Evolutionary conservation across 23 tunicate species (phyloP), one percentile per base, ranked within the genome.

Genomic region (Trididemnum nubilum): DNA sequence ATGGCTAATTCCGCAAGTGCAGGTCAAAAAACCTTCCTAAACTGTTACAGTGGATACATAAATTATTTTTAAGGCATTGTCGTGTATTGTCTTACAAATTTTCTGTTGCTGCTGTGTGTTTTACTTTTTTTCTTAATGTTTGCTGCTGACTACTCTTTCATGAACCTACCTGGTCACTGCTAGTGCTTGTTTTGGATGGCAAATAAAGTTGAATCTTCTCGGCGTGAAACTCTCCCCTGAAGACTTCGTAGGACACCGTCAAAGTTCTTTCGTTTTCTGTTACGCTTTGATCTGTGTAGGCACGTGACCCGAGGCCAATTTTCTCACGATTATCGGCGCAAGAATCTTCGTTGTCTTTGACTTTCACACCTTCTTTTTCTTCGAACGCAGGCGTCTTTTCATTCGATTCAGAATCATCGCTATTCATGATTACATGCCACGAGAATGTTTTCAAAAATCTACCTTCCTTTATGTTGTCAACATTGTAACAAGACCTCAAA

Each of bases 221-320:
- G 31, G 84, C 84, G 25, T 61, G 61, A 44, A 80, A 80, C 33
- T 80, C 75, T 27, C 75, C 84, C 37, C 29, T 33, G 35, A 80
- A 65, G 31, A 61, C 84, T 65, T 80, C 84, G 75, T 80, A 80
- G 7, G 84, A 80, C 57, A 36, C 29, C 38, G 74, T 4, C n/a
- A n/a, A 61, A 3, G 37, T 33, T 67, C 33, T 67, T 67, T 67
- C 74, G 12, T 7, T 67, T 67, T 67, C 74, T 5, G 38, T 33
- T 2, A 33, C 33, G 74, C 74, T 67, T 67, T 67, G 38, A 67
- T 67, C 38, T 31, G 74, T 67, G n/a, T 67, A 35, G 74, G 37
- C 74, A 67, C 37, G 36, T 29, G 74, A 67, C 74, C 36, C 21
- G 7, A 33, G 4, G 21, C 74, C 7, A 4, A 4, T 7, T 67